A percentile compares a stretch with the other conserved stretches of the same genome.
These are phyloP conservation scores for Tenebrio molitor DNA, from an alignment of 1,140 invertebrate species.

Conservation along the genomic window DNA sequence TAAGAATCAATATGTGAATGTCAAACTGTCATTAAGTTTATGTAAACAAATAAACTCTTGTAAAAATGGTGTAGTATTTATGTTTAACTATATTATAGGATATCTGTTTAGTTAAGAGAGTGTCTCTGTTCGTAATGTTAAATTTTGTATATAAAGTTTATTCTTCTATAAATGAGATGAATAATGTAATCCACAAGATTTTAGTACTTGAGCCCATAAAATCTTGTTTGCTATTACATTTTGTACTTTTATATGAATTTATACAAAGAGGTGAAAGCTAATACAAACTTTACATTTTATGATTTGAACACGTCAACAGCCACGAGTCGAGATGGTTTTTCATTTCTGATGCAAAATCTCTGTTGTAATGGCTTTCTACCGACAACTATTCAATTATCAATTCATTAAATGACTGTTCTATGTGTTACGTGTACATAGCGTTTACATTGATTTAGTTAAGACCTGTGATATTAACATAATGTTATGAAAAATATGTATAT, in stretches of 20 bases:
- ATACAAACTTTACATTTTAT: background rate
- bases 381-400: background rate
- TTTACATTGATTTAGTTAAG: constrained; percentile 22
- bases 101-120: constrained; percentile 24
- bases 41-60: constrained; percentile 1
- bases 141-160: constrained; percentile 33
- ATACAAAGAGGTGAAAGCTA: constrained; percentile 18
- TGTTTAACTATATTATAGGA: constrained; percentile 27
- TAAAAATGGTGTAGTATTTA: constrained; percentile 9
- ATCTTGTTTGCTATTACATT: constrained; percentile 51
- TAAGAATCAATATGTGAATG: background rate
- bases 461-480: constrained; percentile 40
- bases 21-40: constrained; percentile 1
- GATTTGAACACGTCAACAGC: no score
- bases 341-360: no score
- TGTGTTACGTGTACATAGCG: constrained; percentile 31
- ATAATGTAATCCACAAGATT: constrained; percentile 52
- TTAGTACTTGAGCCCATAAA: constrained; percentile 59
- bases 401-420: constrained; percentile 27
- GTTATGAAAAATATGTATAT: constrained; percentile 43
- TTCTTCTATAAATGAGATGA: constrained; percentile 36
- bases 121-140: constrained; percentile 31
- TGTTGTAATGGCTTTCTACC: constrained; percentile 27
- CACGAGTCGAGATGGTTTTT: background rate
- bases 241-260: constrained; percentile 35